Percentiles rank a stretch among this genome's conserved stretches.
Conservation (phyloP, 1,140 invertebrate species). For the Lutraria rhynchaena region DNA sequence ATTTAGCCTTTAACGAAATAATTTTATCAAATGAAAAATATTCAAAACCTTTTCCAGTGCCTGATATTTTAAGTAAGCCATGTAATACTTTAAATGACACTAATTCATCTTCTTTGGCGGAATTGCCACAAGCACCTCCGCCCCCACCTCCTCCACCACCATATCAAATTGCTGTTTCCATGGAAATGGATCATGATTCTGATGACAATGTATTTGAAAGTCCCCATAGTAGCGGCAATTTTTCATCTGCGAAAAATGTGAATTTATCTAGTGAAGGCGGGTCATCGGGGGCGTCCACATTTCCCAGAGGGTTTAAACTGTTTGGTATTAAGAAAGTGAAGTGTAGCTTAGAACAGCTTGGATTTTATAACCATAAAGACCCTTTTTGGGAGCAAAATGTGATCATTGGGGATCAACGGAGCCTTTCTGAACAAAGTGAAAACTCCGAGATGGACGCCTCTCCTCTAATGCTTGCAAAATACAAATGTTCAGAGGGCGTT, state of each 20-base stretch:
- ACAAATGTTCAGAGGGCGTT: conserved; percentile 86
- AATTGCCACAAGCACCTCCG: conserved; percentile 64
- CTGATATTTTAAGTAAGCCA: conserved; percentile 1
- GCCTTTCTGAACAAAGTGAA: conserved; percentile 60
- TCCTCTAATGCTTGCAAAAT: conserved; percentile 75
- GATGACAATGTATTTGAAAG: conserved; percentile 64
- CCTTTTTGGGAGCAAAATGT: conserved; percentile 77
- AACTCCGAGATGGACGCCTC: conserved; percentile 68
- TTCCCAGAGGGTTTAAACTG: conserved; percentile 64
- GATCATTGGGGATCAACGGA: conserved; percentile 66
- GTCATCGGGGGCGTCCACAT: conserved; percentile 62
- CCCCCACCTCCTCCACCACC: conserved; percentile 40
- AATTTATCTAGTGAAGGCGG: conserved; percentile 58
- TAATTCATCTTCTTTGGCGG: conserved; percentile 25
- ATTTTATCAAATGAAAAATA: conserved; percentile 37
- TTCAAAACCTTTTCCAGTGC: conserved; percentile 46
- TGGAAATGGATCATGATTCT: conserved; percentile 36
- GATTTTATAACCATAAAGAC: conserved; percentile 76
- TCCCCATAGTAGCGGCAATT: not conserved
- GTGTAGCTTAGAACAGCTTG: conserved; percentile 75
- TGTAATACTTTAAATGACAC: conserved; percentile 34
- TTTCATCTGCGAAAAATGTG: conserved; percentile 6
- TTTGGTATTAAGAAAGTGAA: conserved; percentile 69
- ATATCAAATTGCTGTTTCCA: conserved; percentile 30
- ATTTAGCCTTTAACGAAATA: conserved; percentile 32